These are phyloP conservation scores for Sternarchorhynchus goeldii DNA, from an alignment of 2,797 vertebrate genomes.

Conservation along the genomic window DNA sequence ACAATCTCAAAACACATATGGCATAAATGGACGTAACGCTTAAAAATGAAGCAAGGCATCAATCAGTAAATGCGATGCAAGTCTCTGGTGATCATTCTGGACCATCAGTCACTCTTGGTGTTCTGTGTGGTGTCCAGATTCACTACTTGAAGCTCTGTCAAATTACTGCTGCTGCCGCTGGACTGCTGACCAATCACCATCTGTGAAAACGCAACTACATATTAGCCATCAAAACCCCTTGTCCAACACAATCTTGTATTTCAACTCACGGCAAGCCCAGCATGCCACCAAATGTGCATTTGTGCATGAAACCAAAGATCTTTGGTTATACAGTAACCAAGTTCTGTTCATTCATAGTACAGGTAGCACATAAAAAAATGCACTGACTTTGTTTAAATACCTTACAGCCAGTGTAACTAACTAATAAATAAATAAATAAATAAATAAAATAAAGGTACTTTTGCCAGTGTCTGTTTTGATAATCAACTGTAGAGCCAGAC, in stretches of 20 bases:
- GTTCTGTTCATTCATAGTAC: neutral
- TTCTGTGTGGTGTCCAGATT: constrained; percentile 88
- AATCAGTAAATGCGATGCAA: constrained; percentile 94
- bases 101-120: constrained; percentile 87
- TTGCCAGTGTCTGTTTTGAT: neutral
- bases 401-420: neutral
- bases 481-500: neutral
- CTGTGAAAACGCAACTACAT: constrained; percentile 72
- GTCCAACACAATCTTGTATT: constrained; percentile 42
- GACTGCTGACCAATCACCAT: constrained; percentile 97
- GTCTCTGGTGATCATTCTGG: constrained; percentile 66
- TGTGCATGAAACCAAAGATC: neutral
- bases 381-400: neutral
- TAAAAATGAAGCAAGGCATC: constrained; percentile 84
- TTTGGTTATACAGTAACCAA: neutral
- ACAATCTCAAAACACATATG: constrained; percentile 67
- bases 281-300: constrained; percentile 21
- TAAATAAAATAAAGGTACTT: too few species aligned
- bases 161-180: constrained; percentile 88
- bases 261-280: constrained; percentile 33
- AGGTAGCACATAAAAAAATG: neutral
- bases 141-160: constrained; percentile 96
- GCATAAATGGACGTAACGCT: constrained; percentile 58
- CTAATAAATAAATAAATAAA: too few species aligned
- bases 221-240: constrained; percentile 36